Evolutionary conservation across 2,113 vertebrate genomes (phyloP).

Genomic region (Gracilinanus agilis): DNA sequence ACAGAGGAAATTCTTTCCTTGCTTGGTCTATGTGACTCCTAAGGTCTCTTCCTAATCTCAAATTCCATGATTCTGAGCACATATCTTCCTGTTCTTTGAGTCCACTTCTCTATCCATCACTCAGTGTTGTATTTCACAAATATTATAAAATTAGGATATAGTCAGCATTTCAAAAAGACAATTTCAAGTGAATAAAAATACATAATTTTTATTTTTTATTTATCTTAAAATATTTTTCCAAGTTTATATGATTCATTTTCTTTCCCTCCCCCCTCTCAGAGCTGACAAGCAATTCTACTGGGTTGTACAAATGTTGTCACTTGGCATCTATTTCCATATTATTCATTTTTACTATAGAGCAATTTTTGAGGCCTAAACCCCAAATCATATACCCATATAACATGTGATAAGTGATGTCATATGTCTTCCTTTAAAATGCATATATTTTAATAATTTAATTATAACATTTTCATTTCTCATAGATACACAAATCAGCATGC

Average conservation of each 20-base stretch:
- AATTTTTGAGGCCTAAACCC: no score
- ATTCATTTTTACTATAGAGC: no score
- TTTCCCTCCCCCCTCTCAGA: no score
- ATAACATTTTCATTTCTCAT: constrained; percentile 35
- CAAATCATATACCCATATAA: no score
- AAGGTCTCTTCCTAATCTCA: neutral
- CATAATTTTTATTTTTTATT: constrained; percentile 4
- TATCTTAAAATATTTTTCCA: constrained; percentile 8
- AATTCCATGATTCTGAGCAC: neutral
- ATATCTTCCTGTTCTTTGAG: neutral
- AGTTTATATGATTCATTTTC: no score
- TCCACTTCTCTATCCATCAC: neutral
- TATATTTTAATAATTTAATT: constrained; percentile 11
- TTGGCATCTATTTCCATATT: no score
- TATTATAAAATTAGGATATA: constrained; percentile 48
- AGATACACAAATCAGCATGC: neutral
- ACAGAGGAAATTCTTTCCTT: neutral
- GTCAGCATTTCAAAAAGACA: constrained; percentile 32
- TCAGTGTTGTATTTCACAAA: neutral
- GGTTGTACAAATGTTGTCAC: no score
- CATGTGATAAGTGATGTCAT: no score
- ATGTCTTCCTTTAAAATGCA: neutral
- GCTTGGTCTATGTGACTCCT: neutral
- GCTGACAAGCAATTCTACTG: no score
- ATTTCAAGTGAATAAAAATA: constrained; percentile 31